Conservation (phyloP, 2,888 invertebrate genomes). For the Pyrrhosoma nymphula region DNA sequence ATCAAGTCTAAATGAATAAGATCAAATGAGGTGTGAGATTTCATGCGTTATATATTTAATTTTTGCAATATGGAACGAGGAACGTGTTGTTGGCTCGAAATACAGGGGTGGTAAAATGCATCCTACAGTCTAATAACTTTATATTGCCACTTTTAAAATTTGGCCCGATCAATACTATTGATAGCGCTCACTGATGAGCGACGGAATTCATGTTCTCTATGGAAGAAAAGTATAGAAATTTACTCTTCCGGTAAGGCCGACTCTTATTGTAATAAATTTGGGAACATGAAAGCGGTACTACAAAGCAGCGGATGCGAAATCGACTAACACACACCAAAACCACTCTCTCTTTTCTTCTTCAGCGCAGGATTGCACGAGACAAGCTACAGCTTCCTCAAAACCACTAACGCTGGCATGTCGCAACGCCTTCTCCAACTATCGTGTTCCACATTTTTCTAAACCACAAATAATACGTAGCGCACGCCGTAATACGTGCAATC, state of each 20-base stretch:
- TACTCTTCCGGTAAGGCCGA: background rate
- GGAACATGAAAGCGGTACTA: background rate
- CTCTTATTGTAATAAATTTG: background rate
- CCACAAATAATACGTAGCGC: slow-evolving; percentile 19
- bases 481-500: slow-evolving; percentile 6
- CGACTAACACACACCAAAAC: background rate
- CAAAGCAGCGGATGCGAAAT: background rate
- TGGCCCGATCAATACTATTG: no score
- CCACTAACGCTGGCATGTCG: background rate
- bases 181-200: no score
- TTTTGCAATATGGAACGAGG: no score
- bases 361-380: background rate
- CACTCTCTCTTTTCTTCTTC: slow-evolving; percentile 16
- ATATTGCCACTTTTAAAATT: no score
- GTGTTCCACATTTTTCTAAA: slow-evolving; percentile 28
- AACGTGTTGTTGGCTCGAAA: no score
- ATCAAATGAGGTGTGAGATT: no score
- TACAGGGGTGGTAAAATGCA: no score
- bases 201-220: no score
- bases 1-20: no score
- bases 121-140: no score
- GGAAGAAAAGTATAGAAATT: no score
- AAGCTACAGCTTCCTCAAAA: slow-evolving; percentile 23
- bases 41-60: no score
- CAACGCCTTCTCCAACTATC: background rate